Evolutionary conservation across 1,140 invertebrate species (phyloP).

Genomic region (Cotesia chilonis): DNA sequence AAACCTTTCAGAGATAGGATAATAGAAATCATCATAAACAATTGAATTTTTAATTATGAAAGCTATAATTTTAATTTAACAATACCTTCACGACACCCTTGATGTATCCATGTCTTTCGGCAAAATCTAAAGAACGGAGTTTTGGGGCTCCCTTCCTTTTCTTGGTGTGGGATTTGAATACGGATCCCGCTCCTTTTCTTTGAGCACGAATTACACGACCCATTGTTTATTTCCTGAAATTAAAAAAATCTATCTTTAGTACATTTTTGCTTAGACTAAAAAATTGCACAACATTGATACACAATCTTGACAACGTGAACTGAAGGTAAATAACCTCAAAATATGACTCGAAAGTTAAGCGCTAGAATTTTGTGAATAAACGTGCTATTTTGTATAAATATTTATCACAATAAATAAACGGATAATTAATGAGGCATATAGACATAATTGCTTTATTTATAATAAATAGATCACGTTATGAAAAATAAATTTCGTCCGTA

Average conservation of each 20-base stretch:
- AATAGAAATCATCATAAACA: constrained; percentile 49
- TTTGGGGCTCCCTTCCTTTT: constrained; percentile 98
- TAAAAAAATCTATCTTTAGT: not conserved
- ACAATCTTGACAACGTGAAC: too few species aligned
- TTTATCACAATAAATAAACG: constrained; percentile 6
- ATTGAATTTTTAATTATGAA: not conserved
- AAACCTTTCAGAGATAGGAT: constrained; percentile 43
- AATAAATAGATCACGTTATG: not conserved
- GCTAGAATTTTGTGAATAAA: not conserved
- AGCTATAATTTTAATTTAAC: not conserved
- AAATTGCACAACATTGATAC: too few species aligned
- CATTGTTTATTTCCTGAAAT: constrained; percentile 72
- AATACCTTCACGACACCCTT: constrained; percentile 96
- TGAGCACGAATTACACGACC: constrained; percentile 99
- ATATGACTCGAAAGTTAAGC: not conserved
- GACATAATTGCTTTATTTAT: not conserved
- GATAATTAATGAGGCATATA: not conserved
- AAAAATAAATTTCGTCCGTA: constrained; percentile 22
- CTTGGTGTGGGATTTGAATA: constrained; percentile 97
- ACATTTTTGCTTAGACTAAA: too few species aligned
- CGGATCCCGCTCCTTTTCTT: constrained; percentile 97
- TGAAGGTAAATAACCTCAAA: constrained; percentile 5
- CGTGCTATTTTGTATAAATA: constrained; percentile 1
- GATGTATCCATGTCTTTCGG: constrained; percentile 98
- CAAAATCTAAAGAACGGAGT: constrained; percentile 93